Conservation (phyloP, 2,113 vertebrate genomes). For the Cyanistes caeruleus region DNA sequence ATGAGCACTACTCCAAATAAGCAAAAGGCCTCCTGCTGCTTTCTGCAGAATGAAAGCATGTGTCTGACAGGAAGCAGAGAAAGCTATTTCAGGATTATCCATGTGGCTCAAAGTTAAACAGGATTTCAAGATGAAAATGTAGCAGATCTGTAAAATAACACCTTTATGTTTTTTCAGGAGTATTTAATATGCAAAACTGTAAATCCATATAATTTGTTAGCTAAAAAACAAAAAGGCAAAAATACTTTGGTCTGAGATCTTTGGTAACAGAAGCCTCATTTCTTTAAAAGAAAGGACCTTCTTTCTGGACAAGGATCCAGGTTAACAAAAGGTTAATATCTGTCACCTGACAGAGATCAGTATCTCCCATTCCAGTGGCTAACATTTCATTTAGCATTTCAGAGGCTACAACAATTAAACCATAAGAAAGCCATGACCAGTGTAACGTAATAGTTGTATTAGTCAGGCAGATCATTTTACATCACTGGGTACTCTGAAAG, state of each 20-base stretch:
- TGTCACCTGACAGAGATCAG: constrained; percentile 1
- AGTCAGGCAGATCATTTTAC: constrained; percentile 53
- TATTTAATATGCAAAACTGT: neutral
- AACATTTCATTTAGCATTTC: too few species aligned
- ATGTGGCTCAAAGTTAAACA: constrained; percentile 18
- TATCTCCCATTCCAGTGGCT: constrained; percentile 19
- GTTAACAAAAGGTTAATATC: constrained; percentile 42
- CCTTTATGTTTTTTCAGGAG: neutral
- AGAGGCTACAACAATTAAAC: constrained; percentile 30
- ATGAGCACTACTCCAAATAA: constrained; percentile 30
- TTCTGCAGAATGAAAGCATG: constrained; percentile 25
- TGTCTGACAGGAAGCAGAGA: constrained; percentile 35
- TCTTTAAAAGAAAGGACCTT: neutral
- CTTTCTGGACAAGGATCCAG: neutral
- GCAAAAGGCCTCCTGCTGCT: constrained; percentile 18
- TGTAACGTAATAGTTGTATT: constrained; percentile 18
- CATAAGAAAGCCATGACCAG: constrained; percentile 28
- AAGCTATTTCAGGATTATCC: constrained; percentile 51
- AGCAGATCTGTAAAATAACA: neutral
- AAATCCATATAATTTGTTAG: neutral
- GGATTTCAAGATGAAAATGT: constrained; percentile 17
- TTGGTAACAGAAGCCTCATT: neutral
- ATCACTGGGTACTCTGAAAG: neutral
- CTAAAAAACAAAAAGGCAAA: neutral
- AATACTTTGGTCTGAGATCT: neutral